phyloP scores from a whole-genome alignment of 2,888 invertebrate species.

The Amblyjoppa proteus region DNA sequence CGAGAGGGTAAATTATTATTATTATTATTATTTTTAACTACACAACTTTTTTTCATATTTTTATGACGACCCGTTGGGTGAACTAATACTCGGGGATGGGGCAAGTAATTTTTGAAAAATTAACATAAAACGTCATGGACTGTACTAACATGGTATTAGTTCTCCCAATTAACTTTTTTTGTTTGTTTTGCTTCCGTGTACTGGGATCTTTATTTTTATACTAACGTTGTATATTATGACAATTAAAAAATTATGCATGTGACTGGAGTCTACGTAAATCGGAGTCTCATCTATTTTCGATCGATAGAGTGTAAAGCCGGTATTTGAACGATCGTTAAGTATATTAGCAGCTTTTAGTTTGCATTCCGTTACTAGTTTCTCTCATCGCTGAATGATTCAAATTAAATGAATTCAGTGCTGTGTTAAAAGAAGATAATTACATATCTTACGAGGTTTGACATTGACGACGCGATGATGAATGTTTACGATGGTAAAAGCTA shows the following conservation, averaged over 20 bases:
- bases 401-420: background rate
- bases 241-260: background rate
- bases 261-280: background rate
- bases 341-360: constrained; percentile 30
- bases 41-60: background rate
- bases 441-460: constrained; percentile 5
- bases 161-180: background rate
- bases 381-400: constrained; percentile 32
- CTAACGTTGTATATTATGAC: background rate
- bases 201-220: background rate
- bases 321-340: constrained; percentile 44
- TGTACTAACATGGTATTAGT: background rate
- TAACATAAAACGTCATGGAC: background rate
- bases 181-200: background rate
- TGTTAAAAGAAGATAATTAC: background rate
- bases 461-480: background rate
- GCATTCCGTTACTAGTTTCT: constrained; percentile 3
- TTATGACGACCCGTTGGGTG: background rate
- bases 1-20: constrained; percentile 51
- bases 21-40: too few species aligned
- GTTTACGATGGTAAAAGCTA: background rate
- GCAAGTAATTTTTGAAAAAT: background rate
- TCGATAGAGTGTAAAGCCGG: constrained; percentile 39
- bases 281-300: constrained; percentile 2
- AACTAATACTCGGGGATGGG: background rate